Evolutionary conservation across 2,888 invertebrate species (phyloP).

Genomic region (Ashinkailepas kermadecensis): DNA sequence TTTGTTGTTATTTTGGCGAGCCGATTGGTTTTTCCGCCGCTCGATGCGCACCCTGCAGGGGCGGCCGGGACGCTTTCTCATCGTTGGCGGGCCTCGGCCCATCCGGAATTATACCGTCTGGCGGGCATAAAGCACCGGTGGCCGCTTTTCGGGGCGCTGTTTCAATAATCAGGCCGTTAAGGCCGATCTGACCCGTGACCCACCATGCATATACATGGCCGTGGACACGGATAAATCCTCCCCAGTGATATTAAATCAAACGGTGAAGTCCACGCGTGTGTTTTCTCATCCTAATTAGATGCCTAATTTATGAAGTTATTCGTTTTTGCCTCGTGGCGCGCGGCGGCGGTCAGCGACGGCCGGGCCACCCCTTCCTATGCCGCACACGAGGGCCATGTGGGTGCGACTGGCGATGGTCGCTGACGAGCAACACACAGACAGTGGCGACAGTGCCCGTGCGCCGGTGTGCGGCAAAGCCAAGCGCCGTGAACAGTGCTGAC

Average conservation of each 20-base stretch:
- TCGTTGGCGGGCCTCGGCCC: not conserved
- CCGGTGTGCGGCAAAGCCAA: too few species aligned
- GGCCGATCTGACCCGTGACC: slow-evolving; percentile 17
- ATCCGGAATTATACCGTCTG: not conserved
- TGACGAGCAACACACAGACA: too few species aligned
- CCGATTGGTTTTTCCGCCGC: not conserved
- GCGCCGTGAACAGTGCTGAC: too few species aligned
- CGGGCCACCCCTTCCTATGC: too few species aligned
- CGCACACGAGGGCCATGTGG: too few species aligned
- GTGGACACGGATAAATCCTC: slow-evolving; percentile 2
- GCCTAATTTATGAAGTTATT: slow-evolving; percentile 22
- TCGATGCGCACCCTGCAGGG: not conserved
- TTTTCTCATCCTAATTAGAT: slow-evolving; percentile 22
- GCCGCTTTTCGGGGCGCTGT: slow-evolving; percentile 7
- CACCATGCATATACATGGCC: slow-evolving; percentile 17
- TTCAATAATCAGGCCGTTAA: slow-evolving; percentile 10
- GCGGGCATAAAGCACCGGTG: slow-evolving; percentile 17
- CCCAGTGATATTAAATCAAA: slow-evolving; percentile 12
- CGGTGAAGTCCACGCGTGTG: slow-evolving; percentile 19
- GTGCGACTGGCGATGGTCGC: too few species aligned
- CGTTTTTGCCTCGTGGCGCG: slow-evolving; percentile 1
- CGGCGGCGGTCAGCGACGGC: not conserved
- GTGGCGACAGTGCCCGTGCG: too few species aligned
- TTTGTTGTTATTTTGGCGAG: not conserved
- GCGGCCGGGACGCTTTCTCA: too few species aligned